Base-by-base conservation (phyloP, 2,888 invertebrate genomes). In the Drosophila conformis region DNA sequence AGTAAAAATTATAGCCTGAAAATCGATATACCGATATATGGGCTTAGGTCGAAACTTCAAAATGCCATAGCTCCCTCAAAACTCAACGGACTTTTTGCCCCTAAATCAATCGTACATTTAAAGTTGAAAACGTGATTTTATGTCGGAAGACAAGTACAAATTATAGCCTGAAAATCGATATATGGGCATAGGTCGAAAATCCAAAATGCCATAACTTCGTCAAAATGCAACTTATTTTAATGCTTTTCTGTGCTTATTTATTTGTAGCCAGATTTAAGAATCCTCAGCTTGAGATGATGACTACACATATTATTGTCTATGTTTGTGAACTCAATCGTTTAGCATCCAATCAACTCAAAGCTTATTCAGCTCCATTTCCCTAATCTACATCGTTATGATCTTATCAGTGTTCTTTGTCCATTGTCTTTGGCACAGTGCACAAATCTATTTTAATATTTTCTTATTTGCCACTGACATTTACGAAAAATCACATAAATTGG, bases 361-460 rank as follows among this genome's bases (percentile, higher is more conserved):
- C 73, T 64, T 48, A 67, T 75, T 75, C 60, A 54, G 74, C 57
- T 70, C 21, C 62, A 51, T 60, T 63, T 61, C 38, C 58, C 49
- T 72, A 61, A 69, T 78, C 70, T 64, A 64, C 62, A 60, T 53
- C 15, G 52, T 31, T 46, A 58, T 65, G 73, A 70, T 78, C 73
- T 73, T 64, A 59, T 61, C 70, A 73, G 66, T 84, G 80, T 69
- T 57, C 54, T 52, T 56, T 58, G 74, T 51, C 73, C 75, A 75
- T 80, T 84, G 89, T 84, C 89, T 84, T 88, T 69, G 68, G 64
- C 56, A 62, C 76, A 82, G 74, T 80, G 83, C 81, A 86, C 77
- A 88, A 90, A 87, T 87, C 89, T 90, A 90, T 87, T 87, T 87
- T 90, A 88, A 87, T 87, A 87, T 90, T 90, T 83, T 82, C 90